phyloP scores from a whole-genome alignment of 2,888 invertebrate species.

The Leptinotarsa peninsularis region DNA sequence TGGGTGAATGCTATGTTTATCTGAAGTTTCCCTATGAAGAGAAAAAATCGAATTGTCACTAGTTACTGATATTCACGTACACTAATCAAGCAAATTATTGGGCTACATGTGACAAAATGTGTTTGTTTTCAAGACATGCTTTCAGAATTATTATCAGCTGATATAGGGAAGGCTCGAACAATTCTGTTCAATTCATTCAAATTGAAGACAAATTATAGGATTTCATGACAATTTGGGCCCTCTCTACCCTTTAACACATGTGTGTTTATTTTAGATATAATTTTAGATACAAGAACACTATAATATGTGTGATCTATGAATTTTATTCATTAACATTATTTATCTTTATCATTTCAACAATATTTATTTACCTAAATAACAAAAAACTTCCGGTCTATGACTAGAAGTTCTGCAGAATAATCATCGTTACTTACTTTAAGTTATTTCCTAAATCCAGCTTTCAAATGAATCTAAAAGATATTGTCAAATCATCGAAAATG shows the following conservation, averaged over 20 bases:
- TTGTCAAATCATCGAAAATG: slow-evolving; percentile 30
- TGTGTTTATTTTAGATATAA: slow-evolving; percentile 27
- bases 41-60: no score
- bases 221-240: slow-evolving; percentile 23
- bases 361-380: slow-evolving; percentile 44
- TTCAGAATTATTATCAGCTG: no score
- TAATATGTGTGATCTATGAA: slow-evolving; percentile 38
- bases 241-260: slow-evolving; percentile 26
- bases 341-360: slow-evolving; percentile 40
- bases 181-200: no score
- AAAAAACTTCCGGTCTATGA: slow-evolving; percentile 35
- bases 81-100: no score
- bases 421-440: slow-evolving; percentile 28
- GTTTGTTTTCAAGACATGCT: no score
- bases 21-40: no score
- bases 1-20: no score
- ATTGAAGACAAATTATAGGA: not conserved
- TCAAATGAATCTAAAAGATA: slow-evolving; percentile 35
- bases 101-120: no score
- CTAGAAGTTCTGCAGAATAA: slow-evolving; percentile 29
- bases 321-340: slow-evolving; percentile 39
- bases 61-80: no score
- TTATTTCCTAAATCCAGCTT: slow-evolving; percentile 43
- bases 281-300: slow-evolving; percentile 41
- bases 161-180: no score